phyloP scores from a whole-genome alignment of 1,140 invertebrate genomes.

The Sipha flava region DNA sequence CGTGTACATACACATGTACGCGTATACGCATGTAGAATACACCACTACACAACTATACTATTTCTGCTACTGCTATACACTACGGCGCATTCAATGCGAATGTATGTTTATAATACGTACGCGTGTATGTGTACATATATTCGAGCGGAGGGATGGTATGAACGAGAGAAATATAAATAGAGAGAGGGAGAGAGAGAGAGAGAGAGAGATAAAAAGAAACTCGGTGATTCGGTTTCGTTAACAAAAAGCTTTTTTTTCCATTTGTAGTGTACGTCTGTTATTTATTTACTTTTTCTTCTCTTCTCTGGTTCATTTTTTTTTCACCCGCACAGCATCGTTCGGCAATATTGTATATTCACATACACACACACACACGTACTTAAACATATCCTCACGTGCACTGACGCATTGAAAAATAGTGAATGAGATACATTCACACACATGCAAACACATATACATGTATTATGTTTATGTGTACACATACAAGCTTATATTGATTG shows the following conservation, averaged over 20 bases:
- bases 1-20: too few relatives aligned
- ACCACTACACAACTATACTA: not conserved
- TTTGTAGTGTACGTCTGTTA: not conserved
- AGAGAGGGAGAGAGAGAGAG: not conserved
- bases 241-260: conserved; percentile 28
- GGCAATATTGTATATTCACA: not conserved
- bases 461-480: not conserved
- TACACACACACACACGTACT: not conserved
- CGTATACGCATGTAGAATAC: too few relatives aligned
- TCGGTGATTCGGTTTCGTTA: conserved; percentile 23
- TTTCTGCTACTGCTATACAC: not conserved
- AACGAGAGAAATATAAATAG: not conserved
- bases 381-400: not conserved
- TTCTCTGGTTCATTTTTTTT: not conserved
- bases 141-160: not conserved
- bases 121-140: not conserved
- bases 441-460: not conserved
- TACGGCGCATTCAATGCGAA: not conserved
- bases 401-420: not conserved
- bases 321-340: not conserved
- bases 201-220: not conserved
- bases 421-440: not conserved
- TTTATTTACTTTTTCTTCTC: conserved; percentile 18
- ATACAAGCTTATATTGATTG: not conserved
- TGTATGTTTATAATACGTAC: not conserved